These are phyloP conservation scores for Lates japonicus DNA, from an alignment of 2,797 vertebrate genomes.

Conservation along the genomic window DNA sequence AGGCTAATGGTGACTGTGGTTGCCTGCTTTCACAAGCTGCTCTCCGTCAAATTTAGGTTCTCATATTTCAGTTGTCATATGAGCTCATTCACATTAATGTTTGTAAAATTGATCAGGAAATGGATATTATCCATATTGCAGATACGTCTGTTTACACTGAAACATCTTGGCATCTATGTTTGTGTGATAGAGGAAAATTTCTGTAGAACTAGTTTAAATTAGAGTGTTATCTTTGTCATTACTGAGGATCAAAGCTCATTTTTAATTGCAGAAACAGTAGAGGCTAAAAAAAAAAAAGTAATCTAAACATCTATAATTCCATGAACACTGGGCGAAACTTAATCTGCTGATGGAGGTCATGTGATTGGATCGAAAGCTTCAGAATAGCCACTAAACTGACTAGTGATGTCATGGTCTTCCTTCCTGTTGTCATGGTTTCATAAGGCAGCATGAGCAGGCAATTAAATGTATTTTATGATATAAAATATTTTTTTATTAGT, in stretches of 20 bases:
- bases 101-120: slow-evolving; percentile 17
- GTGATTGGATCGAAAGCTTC: background rate
- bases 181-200: background rate
- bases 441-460: no score
- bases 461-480: background rate
- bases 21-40: background rate
- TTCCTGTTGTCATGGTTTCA: background rate
- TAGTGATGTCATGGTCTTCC: background rate
- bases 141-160: background rate
- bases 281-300: no score
- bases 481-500: background rate
- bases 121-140: background rate
- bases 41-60: background rate
- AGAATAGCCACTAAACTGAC: background rate
- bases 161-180: background rate
- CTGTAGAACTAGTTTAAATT: no score
- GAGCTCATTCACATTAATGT: slow-evolving; percentile 11
- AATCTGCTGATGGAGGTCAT: no score
- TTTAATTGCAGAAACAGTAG: background rate
- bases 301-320: no score
- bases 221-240: no score
- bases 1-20: slow-evolving; percentile 15
- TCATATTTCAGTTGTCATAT: background rate
- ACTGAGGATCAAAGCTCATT: background rate
- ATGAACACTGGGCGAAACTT: no score